These are phyloP conservation scores for Danio albolineatus DNA, from an alignment of 2,797 vertebrate genomes.

Conservation along the genomic window DNA sequence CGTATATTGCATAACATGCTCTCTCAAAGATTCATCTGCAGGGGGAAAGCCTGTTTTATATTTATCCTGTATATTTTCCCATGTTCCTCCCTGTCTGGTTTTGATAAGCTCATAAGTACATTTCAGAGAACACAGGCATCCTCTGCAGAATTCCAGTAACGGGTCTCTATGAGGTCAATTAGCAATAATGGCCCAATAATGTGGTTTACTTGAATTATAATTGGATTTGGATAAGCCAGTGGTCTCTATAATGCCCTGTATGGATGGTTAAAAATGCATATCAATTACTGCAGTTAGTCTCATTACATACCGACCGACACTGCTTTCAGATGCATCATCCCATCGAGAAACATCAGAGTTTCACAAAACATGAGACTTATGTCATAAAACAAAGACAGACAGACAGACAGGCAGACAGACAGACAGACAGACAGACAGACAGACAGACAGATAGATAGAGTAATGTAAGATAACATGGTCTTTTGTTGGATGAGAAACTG, in stretches of 20 bases:
- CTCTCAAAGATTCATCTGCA: conserved; percentile 16
- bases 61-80: conserved; percentile 49
- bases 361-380: neutral
- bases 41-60: conserved; percentile 57
- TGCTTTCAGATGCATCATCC: conserved; percentile 46
- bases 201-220: conserved; percentile 76
- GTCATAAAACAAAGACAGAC: neutral
- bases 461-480: conserved; percentile 1
- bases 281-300: conserved; percentile 69
- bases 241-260: conserved; percentile 73
- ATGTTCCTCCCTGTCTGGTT: conserved; percentile 64
- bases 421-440: no score
- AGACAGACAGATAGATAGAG: no score
- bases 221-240: conserved; percentile 76
- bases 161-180: conserved; percentile 83
- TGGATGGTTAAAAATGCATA: conserved; percentile 73
- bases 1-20: neutral
- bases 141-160: conserved; percentile 79
- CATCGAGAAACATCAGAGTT: conserved; percentile 1
- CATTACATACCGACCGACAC: conserved; percentile 67
- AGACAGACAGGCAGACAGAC: no score
- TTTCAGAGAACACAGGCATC: conserved; percentile 74
- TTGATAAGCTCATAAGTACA: conserved; percentile 72
- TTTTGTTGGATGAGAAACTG: conserved; percentile 18
- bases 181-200: conserved; percentile 81